Conservation (phyloP, 2,888 invertebrate species). For the Piscicola geometra region DNA sequence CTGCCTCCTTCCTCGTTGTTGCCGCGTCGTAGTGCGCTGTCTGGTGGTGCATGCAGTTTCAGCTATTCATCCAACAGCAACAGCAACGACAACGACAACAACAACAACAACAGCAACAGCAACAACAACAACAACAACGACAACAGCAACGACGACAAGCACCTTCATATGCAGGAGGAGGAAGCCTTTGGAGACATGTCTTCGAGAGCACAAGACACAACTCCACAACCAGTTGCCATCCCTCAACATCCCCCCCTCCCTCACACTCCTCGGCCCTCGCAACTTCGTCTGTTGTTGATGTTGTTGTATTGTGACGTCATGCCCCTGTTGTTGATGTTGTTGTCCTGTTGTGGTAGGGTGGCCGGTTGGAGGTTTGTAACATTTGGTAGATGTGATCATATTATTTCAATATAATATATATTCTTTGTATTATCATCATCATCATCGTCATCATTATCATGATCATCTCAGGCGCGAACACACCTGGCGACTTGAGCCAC, state of each 20-base stretch:
- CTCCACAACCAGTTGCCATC: conserved; percentile 31
- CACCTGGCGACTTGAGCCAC: neutral
- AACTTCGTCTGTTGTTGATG: neutral
- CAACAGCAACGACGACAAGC: neutral
- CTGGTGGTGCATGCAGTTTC: no score
- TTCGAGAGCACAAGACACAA: conserved; percentile 13
- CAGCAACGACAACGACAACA: no score
- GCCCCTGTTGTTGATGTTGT: neutral
- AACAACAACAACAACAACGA: neutral
- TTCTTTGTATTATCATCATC: no score
- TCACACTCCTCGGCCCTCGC: conserved; percentile 27
- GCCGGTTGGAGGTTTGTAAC: neutral
- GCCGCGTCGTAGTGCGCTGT: no score
- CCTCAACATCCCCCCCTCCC: conserved; percentile 12
- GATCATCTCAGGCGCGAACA: neutral
- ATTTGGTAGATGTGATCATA: neutral
- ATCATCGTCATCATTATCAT: no score
- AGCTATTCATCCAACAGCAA: no score
- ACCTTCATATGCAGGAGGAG: conserved; percentile 28
- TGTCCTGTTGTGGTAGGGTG: neutral
- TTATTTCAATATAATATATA: no score
- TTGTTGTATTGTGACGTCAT: neutral
- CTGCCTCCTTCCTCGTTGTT: no score
- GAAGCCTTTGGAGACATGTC: conserved; percentile 28
- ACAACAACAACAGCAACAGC: no score